Conservation (phyloP, 2,113 vertebrate species). For the Cebus imitator region DNA sequence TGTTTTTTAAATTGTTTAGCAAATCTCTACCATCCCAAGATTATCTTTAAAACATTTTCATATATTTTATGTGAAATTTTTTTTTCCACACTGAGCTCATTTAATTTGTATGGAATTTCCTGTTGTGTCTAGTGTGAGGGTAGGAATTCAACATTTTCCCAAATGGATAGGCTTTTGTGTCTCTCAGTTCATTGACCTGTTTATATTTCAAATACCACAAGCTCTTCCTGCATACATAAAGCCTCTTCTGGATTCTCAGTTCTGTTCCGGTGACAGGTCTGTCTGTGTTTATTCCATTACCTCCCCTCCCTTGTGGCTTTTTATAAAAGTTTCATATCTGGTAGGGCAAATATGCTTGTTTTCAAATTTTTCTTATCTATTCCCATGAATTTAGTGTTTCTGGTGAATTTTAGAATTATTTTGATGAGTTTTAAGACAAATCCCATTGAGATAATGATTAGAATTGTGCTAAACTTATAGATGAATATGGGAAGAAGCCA, state of each 20-base stretch:
- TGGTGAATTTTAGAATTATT: constrained; percentile 43
- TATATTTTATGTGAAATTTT: background rate
- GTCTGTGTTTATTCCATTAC: constrained; percentile 3
- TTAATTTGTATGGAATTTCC: constrained; percentile 2
- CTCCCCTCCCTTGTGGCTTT: background rate
- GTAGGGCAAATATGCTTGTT: background rate
- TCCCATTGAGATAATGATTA: background rate
- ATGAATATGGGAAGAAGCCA: constrained; percentile 4
- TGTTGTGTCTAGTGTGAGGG: background rate
- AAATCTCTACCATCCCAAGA: background rate
- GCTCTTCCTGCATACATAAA: background rate
- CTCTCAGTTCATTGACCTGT: too few species aligned
- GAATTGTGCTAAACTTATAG: constrained; percentile 12
- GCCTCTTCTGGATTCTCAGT: background rate
- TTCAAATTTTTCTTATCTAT: background rate
- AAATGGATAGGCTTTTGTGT: too few species aligned
- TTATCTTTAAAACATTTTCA: background rate
- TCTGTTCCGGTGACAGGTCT: background rate
- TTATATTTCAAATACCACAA: too few species aligned
- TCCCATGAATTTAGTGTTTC: background rate
- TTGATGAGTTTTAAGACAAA: constrained; percentile 31
- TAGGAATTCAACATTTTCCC: too few species aligned
- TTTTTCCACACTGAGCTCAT: background rate
- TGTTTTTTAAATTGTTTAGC: too few species aligned
- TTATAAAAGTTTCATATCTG: background rate